Evolutionary conservation across 1,140 invertebrate species (phyloP), one percentile per base, ranked within the genome.

Genomic region (Atta colombica): DNA sequence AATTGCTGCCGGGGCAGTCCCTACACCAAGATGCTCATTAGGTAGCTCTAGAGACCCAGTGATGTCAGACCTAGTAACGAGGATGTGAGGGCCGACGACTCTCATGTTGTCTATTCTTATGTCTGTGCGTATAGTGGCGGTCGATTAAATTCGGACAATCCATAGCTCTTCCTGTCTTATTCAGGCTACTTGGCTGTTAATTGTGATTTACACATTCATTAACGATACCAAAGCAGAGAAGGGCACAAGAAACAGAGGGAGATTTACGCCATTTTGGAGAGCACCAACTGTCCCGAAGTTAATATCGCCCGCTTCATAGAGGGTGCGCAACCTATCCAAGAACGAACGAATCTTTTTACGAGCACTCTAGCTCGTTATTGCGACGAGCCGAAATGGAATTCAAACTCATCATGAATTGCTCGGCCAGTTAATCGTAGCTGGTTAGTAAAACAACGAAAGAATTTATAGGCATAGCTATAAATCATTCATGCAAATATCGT

Each of bases 201-300:
- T 88, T 77, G 68, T 91, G 89, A 91, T 91, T 91, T 91, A 91
- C 90, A 90, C 90, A 87, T 14, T 91, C 90, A 90, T 91, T 90
- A 91, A 91, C 87, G 89, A 90, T 90, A 88, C 68, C 60, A 25
- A 63, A 84, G 4, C 3, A 16, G 65, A 49, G 16, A n/a, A 10
- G 28, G 61, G 18, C n/a, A 49, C 12, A 51, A 28, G 45, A 35
- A 31, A 39, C 61, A 75, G 63, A 60, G 63, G 66, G 77, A 90
- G 89, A 91, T 91, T 90, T 90, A 91, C 89, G 82, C 87, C 69
- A 81, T 90, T 90, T 81, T 65, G 55, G 53, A 78, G 74, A 80
- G 72, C 72, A 89, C 12, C 88, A 87, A 72, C 88, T 89, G 89
- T 89, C 72, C 39, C 63, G 78, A 84, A 69, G 61, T 69, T 71